Conservation (phyloP, 2,113 vertebrate genomes). For the Salvelinus alpinus region DNA sequence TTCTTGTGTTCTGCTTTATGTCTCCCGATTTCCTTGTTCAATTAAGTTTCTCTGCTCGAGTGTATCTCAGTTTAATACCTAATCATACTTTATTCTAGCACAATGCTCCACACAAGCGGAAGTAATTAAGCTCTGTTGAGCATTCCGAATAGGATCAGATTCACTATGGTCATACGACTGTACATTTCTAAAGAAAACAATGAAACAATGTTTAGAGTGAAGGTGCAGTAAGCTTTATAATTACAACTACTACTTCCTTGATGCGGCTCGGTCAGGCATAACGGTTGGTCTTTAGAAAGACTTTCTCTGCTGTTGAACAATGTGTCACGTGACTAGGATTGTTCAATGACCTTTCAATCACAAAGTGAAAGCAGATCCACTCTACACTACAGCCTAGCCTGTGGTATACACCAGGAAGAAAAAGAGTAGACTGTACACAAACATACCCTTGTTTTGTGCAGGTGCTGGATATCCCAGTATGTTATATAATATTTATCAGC, state of each 20-base stretch:
- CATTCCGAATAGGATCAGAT: background rate
- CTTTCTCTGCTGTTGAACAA: background rate
- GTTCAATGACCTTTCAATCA: background rate
- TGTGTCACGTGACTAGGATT: background rate
- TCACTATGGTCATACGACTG: constrained; percentile 16
- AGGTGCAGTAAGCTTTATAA: background rate
- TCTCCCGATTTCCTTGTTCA: background rate
- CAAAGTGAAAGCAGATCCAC: background rate
- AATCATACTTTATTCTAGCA: constrained; percentile 1
- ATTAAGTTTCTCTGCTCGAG: background rate
- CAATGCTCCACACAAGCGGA: background rate
- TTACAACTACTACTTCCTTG: background rate
- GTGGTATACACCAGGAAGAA: too few relatives aligned
- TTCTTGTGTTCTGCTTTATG: background rate
- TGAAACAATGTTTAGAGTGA: background rate
- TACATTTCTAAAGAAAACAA: background rate
- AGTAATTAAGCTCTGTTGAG: constrained; percentile 12
- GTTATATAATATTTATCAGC: too few relatives aligned
- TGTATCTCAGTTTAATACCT: constrained; percentile 13
- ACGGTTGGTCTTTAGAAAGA: background rate
- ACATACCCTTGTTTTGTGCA: too few relatives aligned
- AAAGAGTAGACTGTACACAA: too few relatives aligned
- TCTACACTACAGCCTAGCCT: too few relatives aligned
- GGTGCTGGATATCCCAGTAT: too few relatives aligned
- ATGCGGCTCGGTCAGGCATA: background rate